phyloP scores from a whole-genome alignment of 2,888 invertebrate genomes.

The Steromphala cineraria region DNA sequence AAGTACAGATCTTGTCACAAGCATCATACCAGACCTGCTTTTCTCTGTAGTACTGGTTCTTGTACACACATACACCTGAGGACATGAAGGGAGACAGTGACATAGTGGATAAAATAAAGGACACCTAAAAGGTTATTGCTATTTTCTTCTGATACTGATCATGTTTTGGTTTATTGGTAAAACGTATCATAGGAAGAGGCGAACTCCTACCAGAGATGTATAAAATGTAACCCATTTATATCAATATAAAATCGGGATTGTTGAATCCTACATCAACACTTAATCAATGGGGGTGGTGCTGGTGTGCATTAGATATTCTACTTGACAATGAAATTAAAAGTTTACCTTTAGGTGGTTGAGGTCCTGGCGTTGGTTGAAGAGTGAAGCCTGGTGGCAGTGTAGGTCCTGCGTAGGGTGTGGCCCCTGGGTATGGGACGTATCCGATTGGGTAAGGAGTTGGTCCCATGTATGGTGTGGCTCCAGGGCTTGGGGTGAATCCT shows the following conservation, averaged over 20 bases:
- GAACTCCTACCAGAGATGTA: too few species aligned
- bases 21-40: slow-evolving; percentile 61
- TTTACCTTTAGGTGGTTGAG: too few species aligned
- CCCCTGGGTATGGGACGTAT: background rate
- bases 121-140: too few species aligned
- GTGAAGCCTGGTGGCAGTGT: background rate
- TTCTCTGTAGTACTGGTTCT: slow-evolving; percentile 54
- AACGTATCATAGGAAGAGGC: too few species aligned
- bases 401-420: background rate
- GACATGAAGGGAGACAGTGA: background rate
- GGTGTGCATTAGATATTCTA: too few species aligned
- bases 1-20: slow-evolving; percentile 54
- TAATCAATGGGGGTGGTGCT: too few species aligned
- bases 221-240: too few species aligned
- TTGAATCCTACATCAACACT: too few species aligned
- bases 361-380: background rate
- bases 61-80: slow-evolving; percentile 52
- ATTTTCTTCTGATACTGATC: background rate
- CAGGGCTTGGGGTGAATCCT: slow-evolving; percentile 32
- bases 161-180: too few species aligned
- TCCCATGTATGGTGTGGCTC: background rate
- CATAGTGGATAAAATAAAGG: too few species aligned
- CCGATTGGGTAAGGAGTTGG: slow-evolving; percentile 1
- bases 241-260: too few species aligned
- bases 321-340: too few species aligned